Percentiles rank a stretch among this genome's conserved stretches.
phyloP scores from a whole-genome alignment of 2,797 vertebrate genomes.

The Cirrhinus molitorella region DNA sequence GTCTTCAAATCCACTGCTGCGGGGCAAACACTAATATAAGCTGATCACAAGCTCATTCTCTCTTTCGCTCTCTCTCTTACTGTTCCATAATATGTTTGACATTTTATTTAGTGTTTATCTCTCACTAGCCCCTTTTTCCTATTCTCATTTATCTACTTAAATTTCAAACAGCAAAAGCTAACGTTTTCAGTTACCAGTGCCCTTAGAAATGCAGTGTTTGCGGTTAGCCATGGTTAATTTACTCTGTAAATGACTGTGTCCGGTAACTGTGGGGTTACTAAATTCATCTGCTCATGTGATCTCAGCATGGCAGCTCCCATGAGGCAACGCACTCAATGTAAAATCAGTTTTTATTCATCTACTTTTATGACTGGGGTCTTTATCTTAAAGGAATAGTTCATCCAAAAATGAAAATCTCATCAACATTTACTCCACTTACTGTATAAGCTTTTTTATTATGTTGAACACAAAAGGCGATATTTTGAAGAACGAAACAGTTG shows the following conservation, averaged over 20 bases:
- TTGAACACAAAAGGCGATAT: no score
- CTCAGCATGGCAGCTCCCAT: background rate
- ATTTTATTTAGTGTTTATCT: background rate
- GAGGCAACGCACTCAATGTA: background rate
- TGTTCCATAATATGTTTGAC: background rate
- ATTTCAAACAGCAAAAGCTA: background rate
- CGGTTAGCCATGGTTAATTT: background rate
- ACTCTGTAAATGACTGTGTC: background rate
- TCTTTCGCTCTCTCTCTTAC: background rate
- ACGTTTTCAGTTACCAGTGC: background rate
- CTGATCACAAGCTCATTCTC: conserved; percentile 7
- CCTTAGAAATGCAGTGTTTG: background rate
- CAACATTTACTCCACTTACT: no score
- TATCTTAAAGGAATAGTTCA: background rate
- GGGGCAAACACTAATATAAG: background rate
- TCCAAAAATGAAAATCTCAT: no score
- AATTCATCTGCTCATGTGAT: background rate
- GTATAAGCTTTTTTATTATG: no score
- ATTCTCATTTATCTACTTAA: background rate
- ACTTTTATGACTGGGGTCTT: background rate
- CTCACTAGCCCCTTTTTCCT: background rate
- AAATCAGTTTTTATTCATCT: background rate
- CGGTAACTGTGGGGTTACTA: background rate
- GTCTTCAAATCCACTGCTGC: conserved; percentile 16
- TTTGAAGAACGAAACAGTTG: no score